These are phyloP conservation scores for Trichechus manatus DNA, from an alignment of 2,113 vertebrate species.

Conservation along the genomic window DNA sequence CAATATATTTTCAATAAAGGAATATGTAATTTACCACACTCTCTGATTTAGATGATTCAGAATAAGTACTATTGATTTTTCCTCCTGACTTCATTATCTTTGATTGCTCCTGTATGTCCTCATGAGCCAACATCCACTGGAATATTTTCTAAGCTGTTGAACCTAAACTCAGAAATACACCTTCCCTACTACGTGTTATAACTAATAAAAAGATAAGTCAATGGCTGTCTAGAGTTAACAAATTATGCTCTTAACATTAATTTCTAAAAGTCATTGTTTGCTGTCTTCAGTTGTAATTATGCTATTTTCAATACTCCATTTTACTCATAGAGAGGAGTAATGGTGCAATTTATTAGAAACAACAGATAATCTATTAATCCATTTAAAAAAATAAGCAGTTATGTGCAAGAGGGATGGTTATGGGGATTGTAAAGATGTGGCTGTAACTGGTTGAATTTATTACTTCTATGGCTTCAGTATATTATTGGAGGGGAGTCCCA, in stretches of 20 bases:
- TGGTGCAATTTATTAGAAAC: constrained; percentile 18
- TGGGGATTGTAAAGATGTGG: background rate
- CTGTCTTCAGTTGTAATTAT: constrained; percentile 21
- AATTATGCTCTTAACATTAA: constrained; percentile 14
- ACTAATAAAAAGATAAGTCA: background rate
- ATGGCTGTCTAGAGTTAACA: constrained; percentile 15
- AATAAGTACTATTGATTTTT: constrained; percentile 51
- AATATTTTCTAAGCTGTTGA: background rate
- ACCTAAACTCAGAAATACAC: background rate
- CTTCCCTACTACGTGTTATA: background rate
- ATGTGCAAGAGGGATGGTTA: background rate
- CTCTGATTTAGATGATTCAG: background rate
- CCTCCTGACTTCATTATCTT: constrained; percentile 30
- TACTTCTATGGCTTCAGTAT: background rate
- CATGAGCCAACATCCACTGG: background rate
- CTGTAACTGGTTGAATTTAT: constrained; percentile 33
- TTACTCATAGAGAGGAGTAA: background rate
- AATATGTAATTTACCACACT: background rate
- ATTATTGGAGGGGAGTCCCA: constrained; percentile 35
- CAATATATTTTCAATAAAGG: background rate
- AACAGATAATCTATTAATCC: constrained; percentile 48
- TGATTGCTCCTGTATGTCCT: constrained; percentile 32
- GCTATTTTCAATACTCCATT: background rate
- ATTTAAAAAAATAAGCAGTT: constrained; percentile 15
- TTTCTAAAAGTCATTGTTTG: constrained; percentile 33